A percentile compares a stretch with the other conserved stretches of the same genome.
Evolutionary conservation across 2,888 invertebrate genomes (phyloP).

Genomic region (Drepanosiphum platanoidis): DNA sequence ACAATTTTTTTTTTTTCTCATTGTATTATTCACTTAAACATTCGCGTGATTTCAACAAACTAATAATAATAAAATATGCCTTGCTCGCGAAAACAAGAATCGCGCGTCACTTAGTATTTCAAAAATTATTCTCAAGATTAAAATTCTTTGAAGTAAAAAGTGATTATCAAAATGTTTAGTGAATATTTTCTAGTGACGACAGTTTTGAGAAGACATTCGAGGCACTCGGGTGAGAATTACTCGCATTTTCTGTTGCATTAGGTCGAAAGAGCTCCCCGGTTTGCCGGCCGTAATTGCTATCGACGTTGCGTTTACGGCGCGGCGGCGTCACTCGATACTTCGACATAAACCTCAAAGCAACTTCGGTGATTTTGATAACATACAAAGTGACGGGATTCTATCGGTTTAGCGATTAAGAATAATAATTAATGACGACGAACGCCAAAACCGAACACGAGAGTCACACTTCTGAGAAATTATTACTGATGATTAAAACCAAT

Average conservation of each 20-base stretch:
- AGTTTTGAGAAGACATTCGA: neutral
- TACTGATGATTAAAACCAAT: neutral
- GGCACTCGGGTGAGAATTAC: neutral
- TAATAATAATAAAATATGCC: neutral
- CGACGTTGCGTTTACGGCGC: neutral
- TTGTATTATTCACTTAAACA: neutral
- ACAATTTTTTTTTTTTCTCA: no score
- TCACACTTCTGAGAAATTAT: neutral
- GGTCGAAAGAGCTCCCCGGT: neutral
- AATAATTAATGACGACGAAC: neutral
- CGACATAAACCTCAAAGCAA: neutral
- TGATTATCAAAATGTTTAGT: no score
- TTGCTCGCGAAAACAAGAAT: no score
- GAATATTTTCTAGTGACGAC: no score
- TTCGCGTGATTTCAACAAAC: neutral
- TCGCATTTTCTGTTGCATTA: conserved; percentile 12
- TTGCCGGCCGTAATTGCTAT: neutral
- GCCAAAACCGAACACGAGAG: neutral
- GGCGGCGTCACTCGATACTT: neutral
- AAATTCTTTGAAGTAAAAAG: no score
- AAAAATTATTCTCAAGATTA: no score
- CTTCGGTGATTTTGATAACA: neutral
- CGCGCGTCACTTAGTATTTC: no score
- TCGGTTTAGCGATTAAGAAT: neutral
- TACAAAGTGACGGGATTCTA: neutral